Conservation (phyloP, 2,113 vertebrate species). For the Pedionomus torquatus region DNA sequence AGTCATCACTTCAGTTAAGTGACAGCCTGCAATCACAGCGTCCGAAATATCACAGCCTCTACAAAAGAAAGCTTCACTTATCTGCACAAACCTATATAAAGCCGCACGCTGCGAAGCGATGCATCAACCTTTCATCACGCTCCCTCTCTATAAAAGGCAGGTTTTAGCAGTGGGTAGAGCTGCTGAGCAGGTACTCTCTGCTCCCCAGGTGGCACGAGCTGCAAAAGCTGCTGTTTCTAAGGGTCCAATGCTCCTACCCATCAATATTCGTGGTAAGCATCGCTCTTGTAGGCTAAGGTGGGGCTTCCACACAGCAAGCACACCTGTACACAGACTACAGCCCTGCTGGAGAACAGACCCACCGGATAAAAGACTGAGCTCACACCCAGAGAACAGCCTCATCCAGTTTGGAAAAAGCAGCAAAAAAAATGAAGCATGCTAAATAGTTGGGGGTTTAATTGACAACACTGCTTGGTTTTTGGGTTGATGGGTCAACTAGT, state of each 20-base stretch:
- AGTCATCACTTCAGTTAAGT: conserved; percentile 7
- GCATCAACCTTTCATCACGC: neutral
- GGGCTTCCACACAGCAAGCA: neutral
- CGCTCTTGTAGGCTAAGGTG: accelerated
- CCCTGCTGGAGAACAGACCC: neutral
- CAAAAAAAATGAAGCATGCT: too few species aligned
- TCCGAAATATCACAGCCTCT: conserved; percentile 15
- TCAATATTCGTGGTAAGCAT: neutral
- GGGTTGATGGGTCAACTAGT: neutral
- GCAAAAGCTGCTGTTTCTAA: neutral
- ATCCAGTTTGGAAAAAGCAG: neutral
- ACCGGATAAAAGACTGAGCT: neutral
- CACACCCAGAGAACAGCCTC: neutral
- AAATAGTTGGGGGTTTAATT: too few species aligned
- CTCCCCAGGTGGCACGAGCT: neutral
- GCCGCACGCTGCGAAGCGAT: neutral
- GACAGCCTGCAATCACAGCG: conserved; percentile 55
- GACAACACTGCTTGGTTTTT: neutral
- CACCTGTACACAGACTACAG: accelerated
- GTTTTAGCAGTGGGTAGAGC: neutral
- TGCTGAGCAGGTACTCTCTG: neutral
- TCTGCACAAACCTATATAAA: neutral
- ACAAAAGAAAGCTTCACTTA: conserved; percentile 16
- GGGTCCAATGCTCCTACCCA: too few species aligned
- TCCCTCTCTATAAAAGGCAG: neutral